These are phyloP conservation scores for Macaca fascicularis DNA, from an alignment of 2,113 vertebrate genomes.

Conservation along the genomic window T2T-MFA8v1.1 NC_088376.1:28934001-28934500, in stretches of 20 bases:
- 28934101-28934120: not conserved
- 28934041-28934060: not conserved
- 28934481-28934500: not conserved
- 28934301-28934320: conserved; percentile 10
- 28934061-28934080: not conserved
- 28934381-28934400: conserved; percentile 14
- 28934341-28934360: not conserved
- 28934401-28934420: not conserved
- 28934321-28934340: conserved; percentile 38
- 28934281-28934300: not conserved
- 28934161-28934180: not conserved
- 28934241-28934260: not conserved
- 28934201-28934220: not conserved
- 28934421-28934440: not conserved
- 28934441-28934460: not conserved
- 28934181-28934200: not conserved
- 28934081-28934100: not conserved
- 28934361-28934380: conserved; percentile 31
- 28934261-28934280: not conserved
- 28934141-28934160: not conserved
- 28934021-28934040: not conserved
- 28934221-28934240: not conserved
- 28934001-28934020: conserved; percentile 30
- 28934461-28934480: not conserved
- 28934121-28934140: not conserved